Evolutionary conservation across 2,113 vertebrate genomes (phyloP).

Genomic region (Zingel zingel): DNA sequence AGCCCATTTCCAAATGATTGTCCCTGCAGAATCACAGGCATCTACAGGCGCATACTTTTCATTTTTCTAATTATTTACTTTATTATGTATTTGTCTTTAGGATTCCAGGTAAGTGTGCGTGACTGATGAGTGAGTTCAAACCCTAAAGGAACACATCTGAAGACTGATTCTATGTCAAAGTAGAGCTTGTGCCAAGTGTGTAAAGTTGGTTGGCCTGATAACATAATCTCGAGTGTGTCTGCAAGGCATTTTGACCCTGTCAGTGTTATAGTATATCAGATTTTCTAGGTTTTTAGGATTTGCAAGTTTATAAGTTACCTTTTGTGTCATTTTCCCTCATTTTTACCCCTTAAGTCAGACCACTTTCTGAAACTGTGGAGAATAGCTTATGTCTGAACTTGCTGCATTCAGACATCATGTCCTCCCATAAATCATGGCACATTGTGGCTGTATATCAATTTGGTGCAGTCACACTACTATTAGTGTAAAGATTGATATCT

Average conservation of each 20-base stretch:
- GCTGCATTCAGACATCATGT: constrained; percentile 1
- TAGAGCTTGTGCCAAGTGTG: neutral
- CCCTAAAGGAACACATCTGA: constrained; percentile 16
- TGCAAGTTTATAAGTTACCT: neutral
- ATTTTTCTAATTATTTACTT: neutral
- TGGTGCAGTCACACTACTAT: neutral
- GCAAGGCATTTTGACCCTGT: neutral
- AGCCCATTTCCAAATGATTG: neutral
- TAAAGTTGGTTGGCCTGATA: constrained; percentile 34
- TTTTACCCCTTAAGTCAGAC: neutral
- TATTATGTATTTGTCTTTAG: neutral
- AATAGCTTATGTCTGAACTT: constrained; percentile 2
- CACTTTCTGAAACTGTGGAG: neutral
- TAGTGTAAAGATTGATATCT: constrained; percentile 2
- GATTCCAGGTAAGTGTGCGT: neutral
- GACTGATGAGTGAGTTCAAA: constrained; percentile 9
- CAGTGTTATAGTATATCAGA: neutral
- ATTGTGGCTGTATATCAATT: neutral
- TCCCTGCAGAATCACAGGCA: neutral
- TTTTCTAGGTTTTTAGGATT: neutral
- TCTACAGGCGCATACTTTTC: neutral
- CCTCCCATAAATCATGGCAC: neutral
- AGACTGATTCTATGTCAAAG: neutral
- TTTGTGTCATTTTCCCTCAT: neutral
- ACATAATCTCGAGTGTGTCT: neutral